These are phyloP conservation scores for Drosophila trapezifrons DNA, from an alignment of 1,140 invertebrate species.

Conservation along the genomic window DNA sequence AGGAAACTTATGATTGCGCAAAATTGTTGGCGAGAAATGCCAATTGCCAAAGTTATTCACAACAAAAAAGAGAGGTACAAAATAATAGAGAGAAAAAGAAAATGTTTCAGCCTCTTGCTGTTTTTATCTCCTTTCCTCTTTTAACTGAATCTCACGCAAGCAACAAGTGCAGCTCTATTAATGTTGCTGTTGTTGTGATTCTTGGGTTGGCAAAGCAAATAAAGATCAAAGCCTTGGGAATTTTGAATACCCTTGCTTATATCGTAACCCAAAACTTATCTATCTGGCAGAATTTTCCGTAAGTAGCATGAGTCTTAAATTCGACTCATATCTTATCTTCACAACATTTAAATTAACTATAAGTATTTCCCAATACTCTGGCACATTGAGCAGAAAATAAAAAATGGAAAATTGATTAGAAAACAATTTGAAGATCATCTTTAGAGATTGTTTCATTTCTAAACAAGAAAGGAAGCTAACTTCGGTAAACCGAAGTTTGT, in stretches of 20 bases:
- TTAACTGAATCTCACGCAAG: slow-evolving; percentile 22
- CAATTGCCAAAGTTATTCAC: slow-evolving; percentile 72
- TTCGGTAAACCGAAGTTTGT: too few species aligned
- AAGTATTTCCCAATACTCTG: slow-evolving; percentile 2
- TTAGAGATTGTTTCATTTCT: neutral
- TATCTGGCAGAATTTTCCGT: neutral
- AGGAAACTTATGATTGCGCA: slow-evolving; percentile 78
- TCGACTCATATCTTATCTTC: slow-evolving; percentile 20
- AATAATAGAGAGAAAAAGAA: slow-evolving; percentile 30
- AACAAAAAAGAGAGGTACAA: slow-evolving; percentile 34
- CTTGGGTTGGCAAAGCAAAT: slow-evolving; percentile 7
- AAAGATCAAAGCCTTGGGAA: neutral
- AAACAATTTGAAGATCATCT: neutral
- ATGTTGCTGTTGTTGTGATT: slow-evolving; percentile 18
- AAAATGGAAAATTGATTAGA: neutral
- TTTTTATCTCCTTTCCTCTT: slow-evolving; percentile 31
- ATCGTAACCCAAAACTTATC: neutral
- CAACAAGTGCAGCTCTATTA: slow-evolving; percentile 38
- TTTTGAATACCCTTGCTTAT: slow-evolving; percentile 14
- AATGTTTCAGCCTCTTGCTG: slow-evolving; percentile 14
- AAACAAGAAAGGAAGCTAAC: too few species aligned
- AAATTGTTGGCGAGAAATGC: slow-evolving; percentile 69
- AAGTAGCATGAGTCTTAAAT: slow-evolving; percentile 7
- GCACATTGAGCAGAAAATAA: neutral
- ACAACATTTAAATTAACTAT: slow-evolving; percentile 14